A percentile compares a stretch with the other conserved stretches of the same genome.
phyloP scores from a whole-genome alignment of 2,113 vertebrate species.

The Plectropomus leopardus region DNA sequence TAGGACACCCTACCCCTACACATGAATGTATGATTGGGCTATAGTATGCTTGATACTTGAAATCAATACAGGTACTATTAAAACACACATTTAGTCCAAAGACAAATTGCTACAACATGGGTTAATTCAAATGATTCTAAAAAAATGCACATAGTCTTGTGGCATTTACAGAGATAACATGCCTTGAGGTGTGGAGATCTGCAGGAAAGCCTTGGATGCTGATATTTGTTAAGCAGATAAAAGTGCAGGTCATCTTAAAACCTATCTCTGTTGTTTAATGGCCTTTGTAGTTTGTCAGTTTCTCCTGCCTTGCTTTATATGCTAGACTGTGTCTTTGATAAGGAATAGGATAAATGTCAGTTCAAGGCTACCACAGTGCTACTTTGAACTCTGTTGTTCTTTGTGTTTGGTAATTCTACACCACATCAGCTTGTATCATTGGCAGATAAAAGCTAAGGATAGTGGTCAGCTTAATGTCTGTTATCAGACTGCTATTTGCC shows the following conservation, averaged over 20 bases:
- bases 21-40: no score
- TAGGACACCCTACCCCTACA: no score
- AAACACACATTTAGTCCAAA: neutral
- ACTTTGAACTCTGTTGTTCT: constrained; percentile 11
- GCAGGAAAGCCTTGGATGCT: neutral
- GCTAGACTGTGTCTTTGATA: constrained; percentile 23
- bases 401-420: constrained; percentile 25
- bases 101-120: neutral
- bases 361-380: neutral
- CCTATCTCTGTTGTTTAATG: neutral
- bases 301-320: neutral
- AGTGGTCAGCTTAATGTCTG: constrained; percentile 34
- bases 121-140: neutral
- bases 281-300: constrained; percentile 1
- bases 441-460: constrained; percentile 30
- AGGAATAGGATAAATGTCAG: constrained; percentile 9
- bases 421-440: constrained; percentile 38
- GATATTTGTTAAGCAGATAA: neutral
- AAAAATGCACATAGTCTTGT: neutral
- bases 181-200: neutral
- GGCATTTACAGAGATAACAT: constrained; percentile 8
- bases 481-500: constrained; percentile 36
- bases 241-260: constrained; percentile 4
- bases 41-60: neutral
- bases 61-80: constrained; percentile 1